Percentiles rank a stretch among this genome's conserved stretches.
These are phyloP conservation scores for Tachina grossa DNA, from an alignment of 2,888 invertebrate genomes.

Conservation along the genomic window DNA sequence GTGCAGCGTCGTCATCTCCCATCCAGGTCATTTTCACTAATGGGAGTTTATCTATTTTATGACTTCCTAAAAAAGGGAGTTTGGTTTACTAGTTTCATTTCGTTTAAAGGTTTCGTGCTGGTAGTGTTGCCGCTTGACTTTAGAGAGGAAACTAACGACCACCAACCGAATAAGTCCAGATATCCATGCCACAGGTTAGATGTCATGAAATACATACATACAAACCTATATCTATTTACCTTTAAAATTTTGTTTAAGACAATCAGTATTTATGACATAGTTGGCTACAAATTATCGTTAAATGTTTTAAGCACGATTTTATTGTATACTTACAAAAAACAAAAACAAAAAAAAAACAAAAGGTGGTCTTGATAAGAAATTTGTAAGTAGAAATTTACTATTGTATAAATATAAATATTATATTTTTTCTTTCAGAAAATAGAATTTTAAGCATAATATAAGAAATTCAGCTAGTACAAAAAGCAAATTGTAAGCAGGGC, in stretches of 20 bases:
- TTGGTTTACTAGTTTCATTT: slow-evolving; percentile 38
- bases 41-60: slow-evolving; percentile 68
- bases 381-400: slow-evolving; percentile 6
- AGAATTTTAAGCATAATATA: not conserved
- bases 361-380: slow-evolving; percentile 65
- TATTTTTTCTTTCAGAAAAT: not conserved
- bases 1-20: slow-evolving; percentile 1
- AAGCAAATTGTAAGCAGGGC: too few relatives aligned
- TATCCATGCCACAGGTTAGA: slow-evolving; percentile 32
- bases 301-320: slow-evolving; percentile 62
- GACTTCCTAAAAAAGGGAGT: slow-evolving; percentile 67
- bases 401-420: not conserved
- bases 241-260: slow-evolving; percentile 38
- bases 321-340: slow-evolving; percentile 14
- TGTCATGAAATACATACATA: slow-evolving; percentile 26
- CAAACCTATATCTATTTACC: slow-evolving; percentile 8
- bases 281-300: slow-evolving; percentile 62
- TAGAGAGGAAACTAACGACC: slow-evolving; percentile 40
- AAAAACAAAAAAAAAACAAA: not conserved
- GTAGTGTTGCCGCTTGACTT: slow-evolving; percentile 18
- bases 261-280: slow-evolving; percentile 66
- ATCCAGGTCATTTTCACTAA: slow-evolving; percentile 59
- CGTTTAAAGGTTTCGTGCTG: not conserved
- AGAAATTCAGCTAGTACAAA: too few relatives aligned
- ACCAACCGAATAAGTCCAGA: slow-evolving; percentile 60